Conservation (phyloP, 2,888 invertebrate species). For the Calameuta idolon region DNA sequence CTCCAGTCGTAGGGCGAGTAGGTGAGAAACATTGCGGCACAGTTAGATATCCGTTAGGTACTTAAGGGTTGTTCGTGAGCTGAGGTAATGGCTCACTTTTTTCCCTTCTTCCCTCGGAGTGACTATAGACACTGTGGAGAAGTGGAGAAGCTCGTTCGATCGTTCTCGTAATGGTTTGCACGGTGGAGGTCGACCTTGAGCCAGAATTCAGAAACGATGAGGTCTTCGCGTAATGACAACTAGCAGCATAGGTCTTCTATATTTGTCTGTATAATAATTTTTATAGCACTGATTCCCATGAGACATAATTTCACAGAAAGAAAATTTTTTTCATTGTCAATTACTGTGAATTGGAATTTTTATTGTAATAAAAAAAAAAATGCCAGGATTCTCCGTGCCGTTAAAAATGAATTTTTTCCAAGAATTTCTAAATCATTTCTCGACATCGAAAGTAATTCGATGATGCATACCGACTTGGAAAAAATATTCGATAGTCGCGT, state of each 20-base stretch:
- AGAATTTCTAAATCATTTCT: background rate
- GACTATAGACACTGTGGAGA: background rate
- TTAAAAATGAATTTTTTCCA: background rate
- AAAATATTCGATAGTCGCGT: background rate
- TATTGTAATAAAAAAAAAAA: background rate
- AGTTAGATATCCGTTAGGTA: background rate
- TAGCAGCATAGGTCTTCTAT: background rate
- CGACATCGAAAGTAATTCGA: background rate
- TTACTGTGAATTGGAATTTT: background rate
- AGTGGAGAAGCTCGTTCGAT: background rate
- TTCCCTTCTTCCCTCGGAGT: background rate
- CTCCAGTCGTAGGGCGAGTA: background rate
- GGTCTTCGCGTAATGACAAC: background rate
- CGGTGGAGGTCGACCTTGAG: background rate
- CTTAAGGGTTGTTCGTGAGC: background rate
- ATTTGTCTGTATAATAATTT: background rate
- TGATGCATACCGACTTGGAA: background rate
- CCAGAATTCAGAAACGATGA: background rate
- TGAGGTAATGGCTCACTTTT: background rate
- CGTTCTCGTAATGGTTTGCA: background rate
- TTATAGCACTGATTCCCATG: background rate
- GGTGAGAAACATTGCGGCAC: background rate
- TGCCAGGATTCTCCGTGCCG: background rate
- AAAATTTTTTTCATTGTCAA: background rate
- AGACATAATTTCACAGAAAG: background rate